Percentiles rank a stretch among this genome's conserved stretches.
Conservation (phyloP, 2,113 vertebrate genomes). For the Noctilio leporinus region DNA sequence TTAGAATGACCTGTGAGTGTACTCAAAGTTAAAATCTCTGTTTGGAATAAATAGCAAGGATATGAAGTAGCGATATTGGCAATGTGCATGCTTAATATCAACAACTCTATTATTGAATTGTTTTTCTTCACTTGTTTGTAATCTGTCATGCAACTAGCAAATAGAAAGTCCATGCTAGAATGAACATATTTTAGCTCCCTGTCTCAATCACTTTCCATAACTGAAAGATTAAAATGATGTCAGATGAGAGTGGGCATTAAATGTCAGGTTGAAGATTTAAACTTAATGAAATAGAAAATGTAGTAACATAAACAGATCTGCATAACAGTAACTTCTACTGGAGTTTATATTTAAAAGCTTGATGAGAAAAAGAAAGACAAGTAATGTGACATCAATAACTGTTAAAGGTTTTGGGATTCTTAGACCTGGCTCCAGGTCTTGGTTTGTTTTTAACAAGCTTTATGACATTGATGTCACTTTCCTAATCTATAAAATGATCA, state of each 20-base stretch:
- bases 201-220: neutral
- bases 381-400: neutral
- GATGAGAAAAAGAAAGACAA: neutral
- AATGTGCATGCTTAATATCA: neutral
- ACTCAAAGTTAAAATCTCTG: neutral
- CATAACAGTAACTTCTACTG: neutral
- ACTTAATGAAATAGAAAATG: neutral
- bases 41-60: neutral
- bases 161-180: neutral
- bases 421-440: neutral
- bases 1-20: neutral
- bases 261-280: neutral
- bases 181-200: neutral
- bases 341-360: neutral
- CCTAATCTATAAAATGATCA: neutral
- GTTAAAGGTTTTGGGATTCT: neutral
- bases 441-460: neutral
- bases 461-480: neutral
- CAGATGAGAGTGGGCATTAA: neutral
- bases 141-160: neutral
- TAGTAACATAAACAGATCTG: neutral
- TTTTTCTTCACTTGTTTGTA: neutral
- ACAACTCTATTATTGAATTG: neutral
- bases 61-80: neutral
- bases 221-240: neutral